Conservation (phyloP, 2,797 vertebrate species). For the Synanceia verrucosa region DNA sequence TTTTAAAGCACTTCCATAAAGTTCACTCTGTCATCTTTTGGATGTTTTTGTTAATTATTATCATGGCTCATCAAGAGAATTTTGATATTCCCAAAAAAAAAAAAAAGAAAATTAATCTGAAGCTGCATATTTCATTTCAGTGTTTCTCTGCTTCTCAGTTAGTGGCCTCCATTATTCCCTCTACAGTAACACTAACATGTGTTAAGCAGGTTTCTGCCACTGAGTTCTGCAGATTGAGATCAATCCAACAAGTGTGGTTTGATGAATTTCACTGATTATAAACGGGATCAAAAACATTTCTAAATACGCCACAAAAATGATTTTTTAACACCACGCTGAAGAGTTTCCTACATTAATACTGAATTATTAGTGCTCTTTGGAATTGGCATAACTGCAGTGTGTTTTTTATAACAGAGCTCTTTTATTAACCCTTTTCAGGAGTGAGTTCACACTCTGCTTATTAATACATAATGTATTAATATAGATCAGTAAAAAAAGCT, state of each 20-base stretch:
- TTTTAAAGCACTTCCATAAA: background rate
- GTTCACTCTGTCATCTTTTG: slow-evolving; percentile 1
- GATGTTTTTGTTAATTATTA: slow-evolving; percentile 2
- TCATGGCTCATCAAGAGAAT: background rate
- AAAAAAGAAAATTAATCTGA: background rate
- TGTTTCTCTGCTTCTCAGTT: background rate
- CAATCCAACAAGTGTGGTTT: slow-evolving; percentile 11
- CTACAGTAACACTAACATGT: too few species aligned
- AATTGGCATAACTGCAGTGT: background rate
- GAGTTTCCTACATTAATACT: background rate
- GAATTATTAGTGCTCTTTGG: background rate
- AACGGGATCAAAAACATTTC: background rate
- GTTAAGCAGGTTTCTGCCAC: slow-evolving; percentile 18
- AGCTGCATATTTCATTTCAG: background rate
- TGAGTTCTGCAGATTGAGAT: slow-evolving; percentile 40
- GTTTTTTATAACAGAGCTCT: background rate
- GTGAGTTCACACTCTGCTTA: background rate
- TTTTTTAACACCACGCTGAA: background rate
- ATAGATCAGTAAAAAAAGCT: background rate
- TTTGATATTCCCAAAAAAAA: background rate
- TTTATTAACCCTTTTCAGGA: background rate
- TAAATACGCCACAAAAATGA: background rate
- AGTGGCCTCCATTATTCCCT: background rate
- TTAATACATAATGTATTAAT: background rate
- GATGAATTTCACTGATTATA: background rate